phyloP scores from a whole-genome alignment of 2,888 invertebrate genomes.

The Fragum sueziense region DNA sequence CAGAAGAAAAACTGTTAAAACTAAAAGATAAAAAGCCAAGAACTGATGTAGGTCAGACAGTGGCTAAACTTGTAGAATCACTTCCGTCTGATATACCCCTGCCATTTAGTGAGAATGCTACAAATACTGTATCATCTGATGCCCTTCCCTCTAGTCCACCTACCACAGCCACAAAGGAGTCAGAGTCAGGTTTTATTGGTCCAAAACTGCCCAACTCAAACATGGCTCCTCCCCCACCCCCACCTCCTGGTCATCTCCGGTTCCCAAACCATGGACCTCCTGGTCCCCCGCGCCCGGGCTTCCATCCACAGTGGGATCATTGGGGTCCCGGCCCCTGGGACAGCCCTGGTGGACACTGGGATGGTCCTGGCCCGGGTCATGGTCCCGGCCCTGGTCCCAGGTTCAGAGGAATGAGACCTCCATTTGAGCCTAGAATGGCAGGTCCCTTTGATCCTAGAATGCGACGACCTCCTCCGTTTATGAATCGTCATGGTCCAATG shows the following conservation, averaged over 20 bases:
- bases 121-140: slow-evolving; percentile 53
- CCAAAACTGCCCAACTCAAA: slow-evolving; percentile 53
- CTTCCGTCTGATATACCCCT: slow-evolving; percentile 61
- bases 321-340: slow-evolving; percentile 59
- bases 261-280: slow-evolving; percentile 65
- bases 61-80: slow-evolving; percentile 57
- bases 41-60: slow-evolving; percentile 58
- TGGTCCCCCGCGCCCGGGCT: slow-evolving; percentile 59
- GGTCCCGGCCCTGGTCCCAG: slow-evolving; percentile 53
- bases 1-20: slow-evolving; percentile 63
- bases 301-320: slow-evolving; percentile 48
- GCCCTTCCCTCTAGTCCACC: slow-evolving; percentile 52
- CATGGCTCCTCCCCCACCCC: slow-evolving; percentile 57
- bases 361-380: slow-evolving; percentile 53
- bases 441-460: slow-evolving; percentile 61
- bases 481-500: slow-evolving; percentile 51
- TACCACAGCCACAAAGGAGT: slow-evolving; percentile 44
- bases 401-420: slow-evolving; percentile 66
- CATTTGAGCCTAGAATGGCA: slow-evolving; percentile 60
- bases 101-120: slow-evolving; percentile 57
- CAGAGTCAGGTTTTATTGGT: slow-evolving; percentile 56
- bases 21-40: slow-evolving; percentile 67
- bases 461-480: slow-evolving; percentile 51
- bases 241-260: slow-evolving; percentile 38
- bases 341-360: slow-evolving; percentile 44